phyloP scores from a whole-genome alignment of 2,888 invertebrate genomes.

The Clanis bilineata region DNA sequence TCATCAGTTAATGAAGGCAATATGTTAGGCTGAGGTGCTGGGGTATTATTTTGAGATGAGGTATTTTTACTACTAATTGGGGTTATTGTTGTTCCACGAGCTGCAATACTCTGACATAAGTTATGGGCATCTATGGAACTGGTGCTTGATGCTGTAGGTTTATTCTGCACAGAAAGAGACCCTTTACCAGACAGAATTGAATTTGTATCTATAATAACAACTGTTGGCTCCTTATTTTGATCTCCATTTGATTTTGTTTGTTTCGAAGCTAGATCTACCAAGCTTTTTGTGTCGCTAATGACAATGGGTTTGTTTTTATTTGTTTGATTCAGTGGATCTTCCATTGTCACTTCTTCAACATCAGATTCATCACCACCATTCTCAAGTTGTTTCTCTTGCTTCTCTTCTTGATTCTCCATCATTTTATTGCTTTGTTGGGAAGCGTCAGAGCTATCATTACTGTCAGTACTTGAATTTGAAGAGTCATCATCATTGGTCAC shows the following conservation, averaged over 20 bases:
- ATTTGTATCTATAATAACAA: constrained; percentile 94
- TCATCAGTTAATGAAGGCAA: constrained; percentile 94
- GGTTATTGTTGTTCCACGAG: constrained; percentile 80
- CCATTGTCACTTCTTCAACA: constrained; percentile 82
- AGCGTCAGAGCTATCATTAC: constrained; percentile 83
- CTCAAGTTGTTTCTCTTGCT: constrained; percentile 63
- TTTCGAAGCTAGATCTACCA: constrained; percentile 87
- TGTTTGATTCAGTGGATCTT: constrained; percentile 84
- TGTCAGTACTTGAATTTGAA: constrained; percentile 80
- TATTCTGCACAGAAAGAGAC: constrained; percentile 41
- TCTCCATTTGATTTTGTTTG: constrained; percentile 63
- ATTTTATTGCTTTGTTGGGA: constrained; percentile 69
- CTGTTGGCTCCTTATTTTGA: constrained; percentile 88
- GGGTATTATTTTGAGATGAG: constrained; percentile 32
- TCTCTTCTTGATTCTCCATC: constrained; percentile 78
- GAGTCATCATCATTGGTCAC: constrained; percentile 78
- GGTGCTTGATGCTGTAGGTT: constrained; percentile 40
- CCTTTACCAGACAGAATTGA: constrained; percentile 79
- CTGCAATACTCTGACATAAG: constrained; percentile 75
- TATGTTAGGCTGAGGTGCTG: constrained; percentile 70
- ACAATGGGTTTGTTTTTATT: constrained; percentile 80
- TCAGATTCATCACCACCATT: constrained; percentile 69
- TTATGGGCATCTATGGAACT: constrained; percentile 62
- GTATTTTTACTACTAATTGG: constrained; percentile 64
- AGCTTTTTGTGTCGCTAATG: constrained; percentile 87